Percentiles rank a stretch among this genome's conserved stretches.
Conservation (phyloP, 2,113 vertebrate genomes). For the Vimba vimba region DNA sequence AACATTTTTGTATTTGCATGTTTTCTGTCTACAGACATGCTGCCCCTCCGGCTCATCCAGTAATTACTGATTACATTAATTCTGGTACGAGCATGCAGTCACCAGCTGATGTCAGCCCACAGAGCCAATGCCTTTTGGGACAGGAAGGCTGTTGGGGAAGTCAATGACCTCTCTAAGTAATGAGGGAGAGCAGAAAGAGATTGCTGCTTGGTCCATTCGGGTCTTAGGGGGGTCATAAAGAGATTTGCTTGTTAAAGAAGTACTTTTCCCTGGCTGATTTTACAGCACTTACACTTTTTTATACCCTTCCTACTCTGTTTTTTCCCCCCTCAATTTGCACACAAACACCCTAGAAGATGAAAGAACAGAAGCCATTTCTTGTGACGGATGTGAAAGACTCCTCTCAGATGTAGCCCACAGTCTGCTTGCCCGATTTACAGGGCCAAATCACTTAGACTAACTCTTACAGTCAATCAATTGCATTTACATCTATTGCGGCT, state of each 20-base stretch:
- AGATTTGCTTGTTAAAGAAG: constrained; percentile 34
- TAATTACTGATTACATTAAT: constrained; percentile 55
- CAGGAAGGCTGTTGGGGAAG: constrained; percentile 23
- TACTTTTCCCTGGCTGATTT: constrained; percentile 30
- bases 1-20: constrained; percentile 10
- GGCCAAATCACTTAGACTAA: constrained; percentile 46
- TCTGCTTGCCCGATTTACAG: constrained; percentile 26
- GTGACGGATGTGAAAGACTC: constrained; percentile 1
- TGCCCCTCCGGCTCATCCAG: background rate
- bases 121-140: constrained; percentile 23
- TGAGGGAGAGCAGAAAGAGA: constrained; percentile 41
- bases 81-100: constrained; percentile 40
- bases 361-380: constrained; percentile 2
- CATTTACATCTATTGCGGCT: constrained; percentile 51
- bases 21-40: background rate
- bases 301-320: constrained; percentile 3
- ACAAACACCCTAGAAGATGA: constrained; percentile 15
- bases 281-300: constrained; percentile 33
- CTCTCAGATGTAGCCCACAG: background rate
- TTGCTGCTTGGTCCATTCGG: constrained; percentile 16
- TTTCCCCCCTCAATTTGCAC: constrained; percentile 3
- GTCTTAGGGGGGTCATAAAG: constrained; percentile 55
- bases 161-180: constrained; percentile 48
- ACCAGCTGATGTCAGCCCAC: constrained; percentile 54
- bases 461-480: constrained; percentile 48